Percentiles rank a stretch among this genome's conserved stretches.
phyloP scores from a whole-genome alignment of 2,888 invertebrate genomes.

The Embidobia sp. region DNA sequence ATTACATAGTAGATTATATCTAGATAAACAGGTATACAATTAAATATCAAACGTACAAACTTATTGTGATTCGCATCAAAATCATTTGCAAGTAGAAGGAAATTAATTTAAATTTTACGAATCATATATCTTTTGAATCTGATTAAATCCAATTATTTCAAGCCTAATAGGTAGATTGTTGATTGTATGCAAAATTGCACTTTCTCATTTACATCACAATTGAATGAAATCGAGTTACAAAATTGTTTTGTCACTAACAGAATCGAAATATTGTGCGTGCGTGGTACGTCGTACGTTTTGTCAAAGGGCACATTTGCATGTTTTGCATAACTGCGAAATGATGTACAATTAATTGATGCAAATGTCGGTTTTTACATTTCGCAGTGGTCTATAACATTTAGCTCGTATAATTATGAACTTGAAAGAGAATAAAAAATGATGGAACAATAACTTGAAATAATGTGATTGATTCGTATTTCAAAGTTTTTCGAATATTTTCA shows the following conservation, averaged over 20 bases:
- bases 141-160: conserved; percentile 9
- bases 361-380: neutral
- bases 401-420: no score
- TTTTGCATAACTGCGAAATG: neutral
- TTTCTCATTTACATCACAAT: conserved; percentile 18
- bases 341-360: neutral
- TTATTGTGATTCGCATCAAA: no score
- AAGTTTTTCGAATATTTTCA: no score
- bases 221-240: conserved; percentile 1
- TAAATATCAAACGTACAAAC: no score
- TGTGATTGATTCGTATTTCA: no score
- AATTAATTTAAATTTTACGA: neutral
- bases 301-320: neutral
- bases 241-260: neutral
- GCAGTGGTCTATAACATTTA: no score
- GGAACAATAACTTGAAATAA: no score
- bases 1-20: no score
- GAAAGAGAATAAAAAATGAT: no score
- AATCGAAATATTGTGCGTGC: neutral
- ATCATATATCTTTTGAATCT: neutral
- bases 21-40: no score
- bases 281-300: neutral
- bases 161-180: neutral
- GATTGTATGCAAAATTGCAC: conserved; percentile 3
- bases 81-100: no score